phyloP scores from a whole-genome alignment of 2,797 vertebrate genomes.

The Acanthis flammea region DNA sequence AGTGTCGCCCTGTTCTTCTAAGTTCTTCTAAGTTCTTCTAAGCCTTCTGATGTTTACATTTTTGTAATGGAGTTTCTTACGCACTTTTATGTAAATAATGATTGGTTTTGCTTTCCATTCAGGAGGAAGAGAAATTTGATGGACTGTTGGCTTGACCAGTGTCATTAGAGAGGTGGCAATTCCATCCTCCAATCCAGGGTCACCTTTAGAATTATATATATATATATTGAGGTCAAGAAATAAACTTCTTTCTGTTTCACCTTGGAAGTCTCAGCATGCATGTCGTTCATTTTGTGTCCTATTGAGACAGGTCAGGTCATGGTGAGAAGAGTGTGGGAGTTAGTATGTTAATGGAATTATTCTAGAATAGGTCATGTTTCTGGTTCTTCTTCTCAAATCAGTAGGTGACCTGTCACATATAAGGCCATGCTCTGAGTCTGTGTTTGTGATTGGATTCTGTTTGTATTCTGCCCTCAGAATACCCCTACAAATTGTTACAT shows the following conservation, averaged over 20 bases:
- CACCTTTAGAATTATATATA: background rate
- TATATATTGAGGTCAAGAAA: background rate
- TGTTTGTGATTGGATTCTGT: background rate
- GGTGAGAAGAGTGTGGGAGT: background rate
- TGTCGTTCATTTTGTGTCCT: accelerated
- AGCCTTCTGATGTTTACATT: background rate
- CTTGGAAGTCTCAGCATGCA: background rate
- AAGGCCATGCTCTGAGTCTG: background rate
- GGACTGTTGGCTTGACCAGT: background rate
- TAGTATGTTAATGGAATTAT: background rate
- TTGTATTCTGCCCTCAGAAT: too few species aligned
- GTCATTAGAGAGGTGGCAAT: background rate
- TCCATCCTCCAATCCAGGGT: background rate
- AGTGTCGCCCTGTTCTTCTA: background rate
- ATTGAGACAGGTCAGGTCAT: background rate
- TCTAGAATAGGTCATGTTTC: background rate
- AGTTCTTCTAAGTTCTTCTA: background rate
- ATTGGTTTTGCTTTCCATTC: background rate
- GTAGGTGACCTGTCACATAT: accelerated
- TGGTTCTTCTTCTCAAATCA: background rate
- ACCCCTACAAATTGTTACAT: background rate
- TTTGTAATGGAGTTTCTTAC: background rate
- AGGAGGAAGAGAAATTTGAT: background rate
- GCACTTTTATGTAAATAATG: background rate
- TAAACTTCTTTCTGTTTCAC: background rate